Evolutionary conservation across 35 echinoderm and acorn worm species (phyloP).

Genomic region (Heliocidaris tuberculata): DNA sequence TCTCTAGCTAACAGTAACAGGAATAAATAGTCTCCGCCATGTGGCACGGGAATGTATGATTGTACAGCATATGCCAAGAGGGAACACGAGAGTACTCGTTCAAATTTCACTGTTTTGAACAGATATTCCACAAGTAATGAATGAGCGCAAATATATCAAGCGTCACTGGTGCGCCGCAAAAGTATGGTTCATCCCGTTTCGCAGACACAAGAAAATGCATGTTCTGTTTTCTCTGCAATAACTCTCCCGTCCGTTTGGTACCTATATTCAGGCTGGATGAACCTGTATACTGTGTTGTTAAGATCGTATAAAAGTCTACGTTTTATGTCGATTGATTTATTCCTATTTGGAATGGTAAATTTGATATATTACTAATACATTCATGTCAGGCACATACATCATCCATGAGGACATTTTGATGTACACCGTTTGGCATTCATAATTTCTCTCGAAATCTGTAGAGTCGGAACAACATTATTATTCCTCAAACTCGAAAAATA

Average conservation of each 20-base stretch:
- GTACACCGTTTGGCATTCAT: not conserved
- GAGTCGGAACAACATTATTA: too few species aligned
- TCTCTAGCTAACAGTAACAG: not conserved
- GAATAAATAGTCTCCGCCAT: not conserved
- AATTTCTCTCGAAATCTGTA: not conserved
- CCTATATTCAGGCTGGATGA: not conserved
- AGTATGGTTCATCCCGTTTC: not conserved
- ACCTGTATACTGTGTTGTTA: not conserved
- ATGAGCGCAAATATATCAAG: constrained; percentile 25
- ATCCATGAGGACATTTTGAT: not conserved
- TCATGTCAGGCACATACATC: not conserved
- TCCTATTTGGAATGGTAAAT: not conserved
- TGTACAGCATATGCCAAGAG: constrained; percentile 24
- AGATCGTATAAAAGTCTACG: not conserved
- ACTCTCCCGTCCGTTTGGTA: not conserved
- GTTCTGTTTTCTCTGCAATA: constrained; percentile 30
- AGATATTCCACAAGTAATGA: not conserved
- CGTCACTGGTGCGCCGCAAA: not conserved
- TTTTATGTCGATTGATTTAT: not conserved
- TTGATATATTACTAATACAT: not conserved
- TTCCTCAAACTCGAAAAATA: not conserved
- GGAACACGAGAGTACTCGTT: constrained; percentile 27
- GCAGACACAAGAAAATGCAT: not conserved
- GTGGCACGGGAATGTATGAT: not conserved
- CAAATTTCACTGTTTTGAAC: not conserved